These are phyloP conservation scores for Ara ararauna DNA, from an alignment of 2,797 vertebrate genomes.

Conservation along the genomic window DNA sequence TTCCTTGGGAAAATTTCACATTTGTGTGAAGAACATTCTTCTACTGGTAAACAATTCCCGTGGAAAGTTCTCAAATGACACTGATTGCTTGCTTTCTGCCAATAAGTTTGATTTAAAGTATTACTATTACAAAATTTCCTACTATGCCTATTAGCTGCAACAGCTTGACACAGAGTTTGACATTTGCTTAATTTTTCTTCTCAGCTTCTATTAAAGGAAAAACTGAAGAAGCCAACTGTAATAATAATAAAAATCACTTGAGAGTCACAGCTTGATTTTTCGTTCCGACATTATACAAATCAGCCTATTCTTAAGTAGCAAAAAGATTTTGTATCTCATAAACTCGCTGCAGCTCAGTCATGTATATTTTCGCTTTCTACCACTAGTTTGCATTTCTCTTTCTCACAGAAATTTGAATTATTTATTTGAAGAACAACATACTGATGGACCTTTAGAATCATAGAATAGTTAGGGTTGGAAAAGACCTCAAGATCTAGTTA, in stretches of 20 bases:
- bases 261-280: neutral
- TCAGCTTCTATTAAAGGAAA: neutral
- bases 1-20: neutral
- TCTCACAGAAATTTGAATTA: neutral
- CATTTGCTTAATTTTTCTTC: slow-evolving; percentile 23
- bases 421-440: neutral
- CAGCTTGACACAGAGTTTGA: neutral
- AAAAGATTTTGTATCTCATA: neutral
- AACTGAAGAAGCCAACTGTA: neutral
- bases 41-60: neutral
- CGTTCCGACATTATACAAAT: neutral
- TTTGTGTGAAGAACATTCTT: neutral
- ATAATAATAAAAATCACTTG: neutral
- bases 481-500: neutral
- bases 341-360: neutral
- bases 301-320: neutral
- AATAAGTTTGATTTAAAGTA: neutral
- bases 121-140: neutral
- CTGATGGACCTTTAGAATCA: neutral
- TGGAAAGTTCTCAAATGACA: neutral
- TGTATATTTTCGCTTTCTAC: neutral
- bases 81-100: neutral
- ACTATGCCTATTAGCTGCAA: neutral
- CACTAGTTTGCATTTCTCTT: neutral
- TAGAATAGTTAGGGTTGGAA: neutral